phyloP scores from a whole-genome alignment of 2,888 invertebrate genomes.

The Acleris literana region DNA sequence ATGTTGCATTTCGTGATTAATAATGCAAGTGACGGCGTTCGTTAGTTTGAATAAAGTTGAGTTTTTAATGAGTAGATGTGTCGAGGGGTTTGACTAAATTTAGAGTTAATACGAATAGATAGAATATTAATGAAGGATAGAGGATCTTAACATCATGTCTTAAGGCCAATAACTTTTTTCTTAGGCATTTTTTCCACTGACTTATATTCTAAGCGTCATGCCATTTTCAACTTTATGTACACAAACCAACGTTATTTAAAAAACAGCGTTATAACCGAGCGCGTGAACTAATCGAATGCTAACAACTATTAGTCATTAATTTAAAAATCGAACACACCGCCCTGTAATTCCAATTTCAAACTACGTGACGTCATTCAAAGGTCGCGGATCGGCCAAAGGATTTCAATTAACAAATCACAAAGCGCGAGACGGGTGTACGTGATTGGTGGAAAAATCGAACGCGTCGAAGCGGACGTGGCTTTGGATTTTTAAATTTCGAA shows the following conservation, averaged over 20 bases:
- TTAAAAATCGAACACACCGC: conserved; percentile 17
- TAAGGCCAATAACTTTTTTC: too few species aligned
- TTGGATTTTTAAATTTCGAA: not conserved
- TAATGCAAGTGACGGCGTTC: too few species aligned
- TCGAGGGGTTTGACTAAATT: too few species aligned
- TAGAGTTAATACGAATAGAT: too few species aligned
- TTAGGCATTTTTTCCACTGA: too few species aligned
- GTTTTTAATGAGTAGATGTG: too few species aligned
- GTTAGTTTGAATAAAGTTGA: too few species aligned
- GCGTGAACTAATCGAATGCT: conserved; percentile 7
- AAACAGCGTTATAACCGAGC: not conserved
- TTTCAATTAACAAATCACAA: conserved; percentile 29
- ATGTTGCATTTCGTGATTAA: too few species aligned
- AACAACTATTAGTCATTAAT: conserved; percentile 8
- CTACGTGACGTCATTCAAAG: conserved; percentile 9
- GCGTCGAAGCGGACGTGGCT: not conserved
- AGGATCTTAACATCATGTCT: too few species aligned
- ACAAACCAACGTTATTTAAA: not conserved
- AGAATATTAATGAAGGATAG: too few species aligned
- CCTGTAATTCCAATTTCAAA: conserved; percentile 21
- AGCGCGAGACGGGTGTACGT: conserved; percentile 9
- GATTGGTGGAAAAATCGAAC: conserved; percentile 24
- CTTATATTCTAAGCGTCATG: too few species aligned
- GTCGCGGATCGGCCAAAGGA: conserved; percentile 18
- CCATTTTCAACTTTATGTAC: not conserved